Evolutionary conservation across 2,888 invertebrate species (phyloP).

Genomic region (Chromoteleia sp.): DNA sequence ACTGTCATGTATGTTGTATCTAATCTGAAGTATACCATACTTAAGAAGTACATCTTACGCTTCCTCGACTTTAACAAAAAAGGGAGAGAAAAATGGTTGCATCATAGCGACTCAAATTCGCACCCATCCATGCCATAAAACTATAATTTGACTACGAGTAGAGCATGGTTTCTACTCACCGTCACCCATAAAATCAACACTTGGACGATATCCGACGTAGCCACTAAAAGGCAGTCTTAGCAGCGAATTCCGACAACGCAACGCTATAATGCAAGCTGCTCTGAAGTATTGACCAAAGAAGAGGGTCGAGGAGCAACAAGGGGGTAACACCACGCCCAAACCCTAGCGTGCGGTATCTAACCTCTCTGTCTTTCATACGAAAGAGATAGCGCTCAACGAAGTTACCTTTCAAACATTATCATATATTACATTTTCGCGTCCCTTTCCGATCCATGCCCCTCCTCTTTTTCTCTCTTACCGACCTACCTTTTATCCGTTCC

Average conservation of each 20-base stretch:
- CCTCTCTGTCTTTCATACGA: constrained; percentile 71
- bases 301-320: constrained; percentile 72
- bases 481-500: constrained; percentile 50
- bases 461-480: constrained; percentile 44
- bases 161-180: constrained; percentile 53
- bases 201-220: constrained; percentile 40
- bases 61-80: not conserved
- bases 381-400: constrained; percentile 54
- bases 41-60: constrained; percentile 9
- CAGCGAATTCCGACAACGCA: constrained; percentile 83
- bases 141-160: constrained; percentile 40
- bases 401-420: constrained; percentile 79
- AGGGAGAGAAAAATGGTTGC: constrained; percentile 2
- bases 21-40: not conserved
- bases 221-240: constrained; percentile 79
- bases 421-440: constrained; percentile 82
- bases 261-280: constrained; percentile 76
- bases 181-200: constrained; percentile 55
- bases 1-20: not conserved
- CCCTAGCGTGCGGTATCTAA: constrained; percentile 78
- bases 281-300: constrained; percentile 83
- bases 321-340: constrained; percentile 83
- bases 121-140: constrained; percentile 29
- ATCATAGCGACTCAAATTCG: constrained; percentile 12
- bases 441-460: constrained; percentile 77